Percentiles rank a stretch among this genome's conserved stretches.
These are phyloP conservation scores for Ormyrus nitidulus DNA, from an alignment of 2,888 invertebrate genomes.

Conservation along the genomic window DNA sequence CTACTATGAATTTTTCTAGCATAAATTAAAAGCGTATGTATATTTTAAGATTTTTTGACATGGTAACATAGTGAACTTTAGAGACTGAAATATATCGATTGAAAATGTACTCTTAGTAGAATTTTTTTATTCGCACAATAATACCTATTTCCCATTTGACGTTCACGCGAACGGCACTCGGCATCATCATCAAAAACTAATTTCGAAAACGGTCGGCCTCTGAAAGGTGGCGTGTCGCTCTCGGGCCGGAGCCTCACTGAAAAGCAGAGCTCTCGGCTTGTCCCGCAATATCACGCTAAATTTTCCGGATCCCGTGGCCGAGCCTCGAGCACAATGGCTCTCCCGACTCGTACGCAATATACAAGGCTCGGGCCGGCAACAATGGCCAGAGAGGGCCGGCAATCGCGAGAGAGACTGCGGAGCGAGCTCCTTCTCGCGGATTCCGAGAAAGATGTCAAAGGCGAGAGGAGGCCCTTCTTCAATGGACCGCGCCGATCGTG, in stretches of 20 bases:
- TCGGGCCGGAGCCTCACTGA: background rate
- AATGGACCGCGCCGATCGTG: constrained; percentile 63
- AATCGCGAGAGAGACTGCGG: constrained; percentile 3
- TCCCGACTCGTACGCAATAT: background rate
- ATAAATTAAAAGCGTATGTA: no score
- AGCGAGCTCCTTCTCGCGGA: background rate
- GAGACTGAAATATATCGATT: no score
- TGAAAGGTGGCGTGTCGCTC: background rate
- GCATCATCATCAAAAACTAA: constrained; percentile 1
- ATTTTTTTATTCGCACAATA: no score
- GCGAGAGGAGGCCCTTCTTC: constrained; percentile 28
- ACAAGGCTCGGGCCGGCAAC: background rate
- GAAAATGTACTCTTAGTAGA: no score
- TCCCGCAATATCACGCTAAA: constrained; percentile 13
- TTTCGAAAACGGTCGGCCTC: background rate
- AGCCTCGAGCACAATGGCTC: constrained; percentile 9
- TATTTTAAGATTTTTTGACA: no score
- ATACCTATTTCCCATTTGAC: no score
- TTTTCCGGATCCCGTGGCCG: constrained; percentile 13
- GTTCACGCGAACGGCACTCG: background rate
- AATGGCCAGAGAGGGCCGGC: background rate
- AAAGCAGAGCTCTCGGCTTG: background rate
- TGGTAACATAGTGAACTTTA: no score
- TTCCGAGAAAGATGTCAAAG: constrained; percentile 43
- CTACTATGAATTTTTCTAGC: no score